Conservation (phyloP, 2,797 vertebrate genomes). For the Enteromius argenteus region DNA sequence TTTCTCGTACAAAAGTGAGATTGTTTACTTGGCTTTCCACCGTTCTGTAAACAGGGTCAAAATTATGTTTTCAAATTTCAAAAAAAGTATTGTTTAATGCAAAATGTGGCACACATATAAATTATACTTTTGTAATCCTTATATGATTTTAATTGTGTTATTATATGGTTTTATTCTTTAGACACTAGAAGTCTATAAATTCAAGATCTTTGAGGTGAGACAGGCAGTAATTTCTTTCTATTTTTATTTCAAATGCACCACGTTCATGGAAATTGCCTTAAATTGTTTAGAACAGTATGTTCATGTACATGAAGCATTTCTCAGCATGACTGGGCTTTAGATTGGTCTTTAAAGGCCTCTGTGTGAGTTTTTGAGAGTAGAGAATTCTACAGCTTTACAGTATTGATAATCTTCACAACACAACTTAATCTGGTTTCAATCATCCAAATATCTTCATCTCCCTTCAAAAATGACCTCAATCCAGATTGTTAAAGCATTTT, state of each 20-base stretch:
- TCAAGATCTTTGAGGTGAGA: not conserved
- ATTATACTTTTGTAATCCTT: not conserved
- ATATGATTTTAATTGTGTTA: not conserved
- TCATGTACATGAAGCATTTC: not conserved
- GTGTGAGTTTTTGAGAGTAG: not conserved
- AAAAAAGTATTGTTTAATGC: not conserved
- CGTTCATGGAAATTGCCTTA: not conserved
- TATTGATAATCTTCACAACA: constrained; percentile 50
- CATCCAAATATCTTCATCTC: constrained; percentile 33
- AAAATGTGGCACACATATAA: not conserved
- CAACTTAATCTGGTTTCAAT: constrained; percentile 37
- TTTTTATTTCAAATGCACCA: not conserved
- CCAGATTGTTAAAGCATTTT: constrained; percentile 7
- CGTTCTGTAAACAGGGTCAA: not conserved
- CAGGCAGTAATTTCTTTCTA: too few species aligned
- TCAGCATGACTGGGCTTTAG: not conserved
- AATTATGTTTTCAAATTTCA: not conserved
- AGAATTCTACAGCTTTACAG: constrained; percentile 31
- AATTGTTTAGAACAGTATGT: not conserved
- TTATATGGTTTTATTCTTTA: not conserved
- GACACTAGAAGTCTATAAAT: not conserved
- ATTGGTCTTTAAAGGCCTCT: not conserved
- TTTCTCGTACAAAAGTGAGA: not conserved
- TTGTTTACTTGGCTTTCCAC: not conserved
- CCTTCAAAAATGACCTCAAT: constrained; percentile 31